Evolutionary conservation across 1,140 invertebrate species (phyloP).

Genomic region (Cotesia typhae): DNA sequence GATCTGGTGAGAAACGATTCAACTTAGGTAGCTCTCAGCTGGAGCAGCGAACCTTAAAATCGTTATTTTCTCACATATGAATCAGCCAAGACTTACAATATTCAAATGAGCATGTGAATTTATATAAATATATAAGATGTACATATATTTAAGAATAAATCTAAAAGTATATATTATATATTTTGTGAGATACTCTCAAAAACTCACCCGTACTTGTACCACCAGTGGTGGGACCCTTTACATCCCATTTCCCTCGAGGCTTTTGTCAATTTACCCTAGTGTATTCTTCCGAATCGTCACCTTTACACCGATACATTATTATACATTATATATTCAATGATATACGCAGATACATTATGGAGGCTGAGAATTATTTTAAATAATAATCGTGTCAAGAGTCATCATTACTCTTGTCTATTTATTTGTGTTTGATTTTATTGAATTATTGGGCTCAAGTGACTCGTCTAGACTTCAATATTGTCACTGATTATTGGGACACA

Average conservation of each 20-base stretch:
- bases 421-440: constrained; percentile 10
- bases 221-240: not conserved
- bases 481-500: too few relatives aligned
- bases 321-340: constrained; percentile 13
- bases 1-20: not conserved
- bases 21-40: constrained; percentile 58
- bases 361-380: constrained; percentile 18
- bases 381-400: constrained; percentile 7
- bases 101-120: constrained; percentile 2
- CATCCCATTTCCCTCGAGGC: constrained; percentile 32
- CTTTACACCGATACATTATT: constrained; percentile 9
- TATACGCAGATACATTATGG: constrained; percentile 20
- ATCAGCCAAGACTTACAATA: constrained; percentile 26
- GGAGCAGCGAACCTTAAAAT: constrained; percentile 65
- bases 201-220: not conserved
- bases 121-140: constrained; percentile 2
- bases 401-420: not conserved
- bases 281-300: constrained; percentile 38
- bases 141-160: not conserved
- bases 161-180: not conserved
- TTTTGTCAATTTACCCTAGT: constrained; percentile 28
- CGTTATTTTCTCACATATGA: constrained; percentile 64
- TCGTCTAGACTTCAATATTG: too few relatives aligned
- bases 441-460: too few relatives aligned
- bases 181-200: not conserved